These are phyloP conservation scores for Lucilia sericata DNA, from an alignment of 1,140 invertebrate species.

Conservation along the genomic window DNA sequence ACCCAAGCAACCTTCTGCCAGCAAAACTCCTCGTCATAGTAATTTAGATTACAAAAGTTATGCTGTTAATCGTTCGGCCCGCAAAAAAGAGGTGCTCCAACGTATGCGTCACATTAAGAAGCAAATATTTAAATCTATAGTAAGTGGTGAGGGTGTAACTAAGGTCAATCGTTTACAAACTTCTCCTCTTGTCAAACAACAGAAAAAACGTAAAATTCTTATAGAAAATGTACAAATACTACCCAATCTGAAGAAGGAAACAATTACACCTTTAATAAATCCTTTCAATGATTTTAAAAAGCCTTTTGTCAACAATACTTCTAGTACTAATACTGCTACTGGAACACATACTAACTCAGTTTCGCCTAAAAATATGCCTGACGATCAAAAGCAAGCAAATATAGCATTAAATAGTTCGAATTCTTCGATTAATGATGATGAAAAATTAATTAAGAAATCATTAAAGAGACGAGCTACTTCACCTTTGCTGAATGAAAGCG, in stretches of 20 bases:
- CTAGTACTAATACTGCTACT: not conserved
- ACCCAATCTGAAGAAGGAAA: not conserved
- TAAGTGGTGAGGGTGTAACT: not conserved
- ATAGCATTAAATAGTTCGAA: not conserved
- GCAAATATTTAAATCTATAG: conserved; percentile 52
- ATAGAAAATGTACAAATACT: conserved; percentile 35
- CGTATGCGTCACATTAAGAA: conserved; percentile 51
- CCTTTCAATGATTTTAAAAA: not conserved
- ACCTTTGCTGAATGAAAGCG: not conserved
- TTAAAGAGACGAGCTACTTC: not conserved
- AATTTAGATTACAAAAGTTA: conserved; percentile 55
- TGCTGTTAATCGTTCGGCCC: conserved; percentile 50
- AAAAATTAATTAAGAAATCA: conserved; percentile 8
- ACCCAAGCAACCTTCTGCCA: not conserved
- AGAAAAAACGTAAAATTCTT: not conserved
- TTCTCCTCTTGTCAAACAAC: not conserved
- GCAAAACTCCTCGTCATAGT: not conserved
- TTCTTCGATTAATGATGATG: not conserved
- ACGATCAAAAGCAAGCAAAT: not conserved
- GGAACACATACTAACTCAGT: not conserved
- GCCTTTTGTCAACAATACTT: not conserved
- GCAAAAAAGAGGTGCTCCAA: conserved; percentile 49
- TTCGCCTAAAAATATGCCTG: not conserved
- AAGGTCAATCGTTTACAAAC: not conserved
- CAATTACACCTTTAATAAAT: not conserved